Evolutionary conservation across 2,888 invertebrate species (phyloP).

Genomic region (Caenorhabditis macrosperma): DNA sequence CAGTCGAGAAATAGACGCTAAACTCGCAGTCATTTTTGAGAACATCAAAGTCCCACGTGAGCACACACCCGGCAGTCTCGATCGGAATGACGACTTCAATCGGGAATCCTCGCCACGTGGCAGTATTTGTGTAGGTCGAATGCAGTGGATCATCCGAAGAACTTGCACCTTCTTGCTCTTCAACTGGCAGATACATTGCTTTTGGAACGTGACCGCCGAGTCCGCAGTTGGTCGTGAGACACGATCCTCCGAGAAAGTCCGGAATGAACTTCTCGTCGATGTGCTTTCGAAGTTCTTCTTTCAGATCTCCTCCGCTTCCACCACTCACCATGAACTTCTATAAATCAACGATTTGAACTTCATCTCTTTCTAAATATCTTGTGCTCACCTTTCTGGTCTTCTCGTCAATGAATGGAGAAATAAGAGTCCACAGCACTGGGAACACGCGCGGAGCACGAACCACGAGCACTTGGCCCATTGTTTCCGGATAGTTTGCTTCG

Average conservation of each 20-base stretch:
- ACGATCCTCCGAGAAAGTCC: slow-evolving; percentile 88
- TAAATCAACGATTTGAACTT: background rate
- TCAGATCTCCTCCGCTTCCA: slow-evolving; percentile 83
- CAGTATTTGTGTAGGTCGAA: slow-evolving; percentile 81
- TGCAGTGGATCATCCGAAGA: slow-evolving; percentile 79
- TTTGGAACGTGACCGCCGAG: slow-evolving; percentile 92
- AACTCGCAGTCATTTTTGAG: slow-evolving; percentile 91
- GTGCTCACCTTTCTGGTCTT: slow-evolving; percentile 85
- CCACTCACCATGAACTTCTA: slow-evolving; percentile 86
- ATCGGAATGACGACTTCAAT: slow-evolving; percentile 85
- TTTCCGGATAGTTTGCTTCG: slow-evolving; percentile 72
- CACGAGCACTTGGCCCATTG: slow-evolving; percentile 86
- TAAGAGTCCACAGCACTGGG: slow-evolving; percentile 94
- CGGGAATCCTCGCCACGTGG: slow-evolving; percentile 81
- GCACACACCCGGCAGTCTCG: slow-evolving; percentile 89
- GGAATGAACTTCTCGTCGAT: slow-evolving; percentile 90
- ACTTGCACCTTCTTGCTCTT: slow-evolving; percentile 79
- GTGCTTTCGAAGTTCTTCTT: slow-evolving; percentile 87
- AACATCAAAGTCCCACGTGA: slow-evolving; percentile 97
- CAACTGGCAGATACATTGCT: slow-evolving; percentile 87
- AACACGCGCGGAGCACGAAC: slow-evolving; percentile 94
- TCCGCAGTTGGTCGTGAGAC: slow-evolving; percentile 80
- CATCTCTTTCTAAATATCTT: background rate
- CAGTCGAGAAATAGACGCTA: slow-evolving; percentile 80
- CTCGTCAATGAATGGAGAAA: slow-evolving; percentile 95